A percentile compares a stretch with the other conserved stretches of the same genome.
These are phyloP conservation scores for Lycaena phlaeas DNA, from an alignment of 2,888 invertebrate species.

Conservation along the genomic window DNA sequence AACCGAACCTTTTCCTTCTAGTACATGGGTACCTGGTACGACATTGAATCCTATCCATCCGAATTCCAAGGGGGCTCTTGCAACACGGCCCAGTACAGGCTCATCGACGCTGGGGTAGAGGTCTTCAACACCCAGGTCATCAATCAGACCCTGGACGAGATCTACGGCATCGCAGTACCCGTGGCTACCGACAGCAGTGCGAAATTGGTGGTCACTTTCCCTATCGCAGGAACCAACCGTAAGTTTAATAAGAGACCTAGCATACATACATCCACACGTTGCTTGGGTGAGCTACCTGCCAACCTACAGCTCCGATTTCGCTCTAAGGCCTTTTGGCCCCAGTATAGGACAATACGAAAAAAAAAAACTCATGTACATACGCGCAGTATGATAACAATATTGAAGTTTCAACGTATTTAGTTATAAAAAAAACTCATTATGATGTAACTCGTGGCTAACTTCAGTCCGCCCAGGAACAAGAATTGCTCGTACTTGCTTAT, in stretches of 20 bases:
- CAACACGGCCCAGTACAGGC: conserved; percentile 37
- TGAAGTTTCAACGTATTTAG: too few species aligned
- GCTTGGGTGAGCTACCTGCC: too few species aligned
- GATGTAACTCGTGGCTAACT: too few species aligned
- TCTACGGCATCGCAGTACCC: conserved; percentile 62
- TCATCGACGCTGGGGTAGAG: conserved; percentile 29
- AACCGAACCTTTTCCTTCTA: conserved; percentile 28
- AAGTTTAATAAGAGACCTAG: conserved; percentile 11
- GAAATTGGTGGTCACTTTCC: conserved; percentile 75
- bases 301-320: too few species aligned
- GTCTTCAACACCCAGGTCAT: conserved; percentile 47
- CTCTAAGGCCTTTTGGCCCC: too few species aligned
- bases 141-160: conserved; percentile 58
- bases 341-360: too few species aligned
- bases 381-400: too few species aligned
- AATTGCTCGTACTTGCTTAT: too few species aligned
- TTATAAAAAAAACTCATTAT: too few species aligned
- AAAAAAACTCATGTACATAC: too few species aligned
- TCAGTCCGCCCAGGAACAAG: too few species aligned
- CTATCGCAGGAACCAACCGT: conserved; percentile 50
- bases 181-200: conserved; percentile 60
- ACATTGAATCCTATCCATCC: conserved; percentile 42
- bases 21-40: conserved; percentile 46
- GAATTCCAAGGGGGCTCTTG: conserved; percentile 40
- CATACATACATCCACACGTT: too few species aligned